These are phyloP conservation scores for Phortica variegata DNA, from an alignment of 1,140 invertebrate species.

Conservation along the genomic window DNA sequence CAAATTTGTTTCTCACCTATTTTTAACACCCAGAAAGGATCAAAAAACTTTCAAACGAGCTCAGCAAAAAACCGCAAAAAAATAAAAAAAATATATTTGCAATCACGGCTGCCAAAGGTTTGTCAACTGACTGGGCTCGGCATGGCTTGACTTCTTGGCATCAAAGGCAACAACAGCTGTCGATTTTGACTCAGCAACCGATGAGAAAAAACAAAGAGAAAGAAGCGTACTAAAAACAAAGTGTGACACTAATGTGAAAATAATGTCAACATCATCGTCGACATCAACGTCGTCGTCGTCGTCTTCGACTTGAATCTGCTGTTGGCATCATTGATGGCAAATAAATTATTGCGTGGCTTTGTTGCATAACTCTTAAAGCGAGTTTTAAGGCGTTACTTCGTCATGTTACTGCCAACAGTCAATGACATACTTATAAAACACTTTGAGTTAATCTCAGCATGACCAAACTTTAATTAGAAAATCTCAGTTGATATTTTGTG, in stretches of 20 bases:
- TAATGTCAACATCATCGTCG: too few relatives aligned
- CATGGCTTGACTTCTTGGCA: constrained; percentile 18
- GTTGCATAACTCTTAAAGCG: too few relatives aligned
- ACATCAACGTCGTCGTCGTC: too few relatives aligned
- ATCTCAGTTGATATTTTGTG: constrained; percentile 41
- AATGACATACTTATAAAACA: too few relatives aligned
- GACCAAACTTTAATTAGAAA: constrained; percentile 55
- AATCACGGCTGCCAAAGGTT: constrained; percentile 47
- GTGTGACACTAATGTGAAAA: constrained; percentile 37
- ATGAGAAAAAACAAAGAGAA: constrained; percentile 6
- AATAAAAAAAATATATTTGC: constrained; percentile 27
- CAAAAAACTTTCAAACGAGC: background rate
- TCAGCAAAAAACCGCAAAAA: background rate
- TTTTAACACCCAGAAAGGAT: background rate
- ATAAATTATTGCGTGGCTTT: constrained; percentile 45
- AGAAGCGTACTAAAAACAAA: background rate
- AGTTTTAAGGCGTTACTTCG: too few relatives aligned
- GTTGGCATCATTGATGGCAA: constrained; percentile 48
- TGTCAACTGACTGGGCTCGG: constrained; percentile 31
- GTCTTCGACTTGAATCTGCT: too few relatives aligned
- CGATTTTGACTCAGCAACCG: too few relatives aligned
- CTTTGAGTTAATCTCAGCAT: too few relatives aligned
- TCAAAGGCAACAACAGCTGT: background rate
- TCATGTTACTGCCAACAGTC: too few relatives aligned
- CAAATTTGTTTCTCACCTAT: background rate